Evolutionary conservation across 2,113 vertebrate genomes (phyloP).

Genomic region (Phalacrocorax aristotelis): DNA sequence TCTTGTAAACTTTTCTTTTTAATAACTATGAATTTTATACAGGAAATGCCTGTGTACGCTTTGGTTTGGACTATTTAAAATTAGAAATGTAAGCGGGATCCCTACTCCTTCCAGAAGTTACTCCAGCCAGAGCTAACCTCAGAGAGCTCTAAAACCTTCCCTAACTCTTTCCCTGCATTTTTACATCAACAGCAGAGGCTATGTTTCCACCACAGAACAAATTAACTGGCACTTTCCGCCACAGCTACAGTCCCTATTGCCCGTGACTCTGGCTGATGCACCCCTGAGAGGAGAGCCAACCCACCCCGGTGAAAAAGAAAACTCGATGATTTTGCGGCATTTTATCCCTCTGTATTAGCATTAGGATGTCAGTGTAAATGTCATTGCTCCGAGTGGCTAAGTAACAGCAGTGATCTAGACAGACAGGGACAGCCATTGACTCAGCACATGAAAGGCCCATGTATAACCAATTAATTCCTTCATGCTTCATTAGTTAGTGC

Average conservation of each 20-base stretch:
- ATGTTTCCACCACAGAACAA: neutral
- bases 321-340: neutral
- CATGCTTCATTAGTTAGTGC: neutral
- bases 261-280: neutral
- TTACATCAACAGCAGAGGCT: neutral
- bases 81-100: neutral
- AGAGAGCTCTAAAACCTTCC: neutral
- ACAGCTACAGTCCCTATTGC: neutral
- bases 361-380: neutral
- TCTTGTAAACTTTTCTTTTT: neutral
- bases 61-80: neutral
- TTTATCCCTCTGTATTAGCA: neutral
- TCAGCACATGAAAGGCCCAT: constrained; percentile 21
- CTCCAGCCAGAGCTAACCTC: neutral
- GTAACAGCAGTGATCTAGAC: neutral
- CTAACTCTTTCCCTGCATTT: neutral
- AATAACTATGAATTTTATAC: neutral
- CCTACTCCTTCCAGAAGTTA: neutral
- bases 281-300: neutral
- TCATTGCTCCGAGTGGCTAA: neutral
- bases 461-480: constrained; percentile 19
- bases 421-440: neutral
- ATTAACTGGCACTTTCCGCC: neutral
- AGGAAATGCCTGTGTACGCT: neutral
- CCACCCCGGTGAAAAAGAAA: neutral